Evolutionary conservation across 2,888 invertebrate genomes (phyloP).

Genomic region (Orgyia antiqua): DNA sequence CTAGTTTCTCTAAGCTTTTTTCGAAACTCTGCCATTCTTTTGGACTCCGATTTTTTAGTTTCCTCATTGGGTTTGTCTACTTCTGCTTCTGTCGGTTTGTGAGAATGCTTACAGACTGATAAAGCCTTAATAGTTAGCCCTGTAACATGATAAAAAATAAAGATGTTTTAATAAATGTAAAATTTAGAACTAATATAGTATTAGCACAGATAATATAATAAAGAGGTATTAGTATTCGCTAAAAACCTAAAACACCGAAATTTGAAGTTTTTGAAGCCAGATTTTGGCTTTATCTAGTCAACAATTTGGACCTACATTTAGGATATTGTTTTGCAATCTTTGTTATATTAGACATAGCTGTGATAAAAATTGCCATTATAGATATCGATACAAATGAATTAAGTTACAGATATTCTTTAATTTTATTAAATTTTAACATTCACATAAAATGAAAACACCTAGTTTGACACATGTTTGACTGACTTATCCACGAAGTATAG

Average conservation of each 20-base stretch:
- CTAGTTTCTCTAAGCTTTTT: constrained; percentile 86
- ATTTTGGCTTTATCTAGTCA: no score
- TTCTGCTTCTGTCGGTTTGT: constrained; percentile 28
- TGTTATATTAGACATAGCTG: neutral
- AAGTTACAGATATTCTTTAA: no score
- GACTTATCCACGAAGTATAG: no score
- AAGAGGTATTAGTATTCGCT: no score
- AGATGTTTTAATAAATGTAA: neutral
- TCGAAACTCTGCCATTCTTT: constrained; percentile 81
- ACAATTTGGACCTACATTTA: neutral
- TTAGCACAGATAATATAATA: no score
- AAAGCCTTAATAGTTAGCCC: constrained; percentile 9
- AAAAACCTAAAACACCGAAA: no score
- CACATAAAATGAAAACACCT: no score
- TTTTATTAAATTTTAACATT: no score
- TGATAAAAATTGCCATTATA: neutral
- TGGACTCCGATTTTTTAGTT: constrained; percentile 44
- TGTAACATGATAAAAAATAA: constrained; percentile 6
- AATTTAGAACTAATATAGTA: neutral
- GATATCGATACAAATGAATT: constrained; percentile 1
- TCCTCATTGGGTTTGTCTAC: constrained; percentile 10
- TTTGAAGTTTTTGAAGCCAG: no score
- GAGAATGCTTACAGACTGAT: constrained; percentile 30
- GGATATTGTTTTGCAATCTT: neutral
- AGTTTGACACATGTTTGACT: no score